phyloP scores from a whole-genome alignment of 2,113 vertebrate genomes.

The Saccopteryx leptura region DNA sequence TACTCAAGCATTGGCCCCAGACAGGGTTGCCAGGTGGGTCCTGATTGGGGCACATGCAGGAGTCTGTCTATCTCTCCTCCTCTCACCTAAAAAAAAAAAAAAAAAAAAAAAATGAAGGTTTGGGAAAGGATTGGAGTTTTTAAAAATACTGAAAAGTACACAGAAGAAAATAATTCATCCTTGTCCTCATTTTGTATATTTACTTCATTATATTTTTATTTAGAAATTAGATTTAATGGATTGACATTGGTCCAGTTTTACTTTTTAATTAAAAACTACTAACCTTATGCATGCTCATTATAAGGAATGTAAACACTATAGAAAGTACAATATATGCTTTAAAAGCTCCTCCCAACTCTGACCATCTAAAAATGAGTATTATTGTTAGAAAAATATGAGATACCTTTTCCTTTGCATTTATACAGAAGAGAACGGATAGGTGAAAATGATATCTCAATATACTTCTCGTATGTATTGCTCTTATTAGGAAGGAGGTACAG shows the following conservation, averaged over 20 bases:
- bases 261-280: slow-evolving; percentile 22
- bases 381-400: slow-evolving; percentile 32
- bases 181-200: not conserved
- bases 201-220: not conserved
- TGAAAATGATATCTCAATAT: not conserved
- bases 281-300: not conserved
- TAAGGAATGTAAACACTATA: not conserved
- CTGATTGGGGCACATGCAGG: too few relatives aligned
- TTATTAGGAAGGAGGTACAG: not conserved
- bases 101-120: not conserved
- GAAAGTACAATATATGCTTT: not conserved
- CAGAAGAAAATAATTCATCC: slow-evolving; percentile 5
- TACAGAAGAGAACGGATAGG: not conserved
- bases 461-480: slow-evolving; percentile 16
- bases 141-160: slow-evolving; percentile 12
- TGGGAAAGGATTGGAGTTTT: not conserved
- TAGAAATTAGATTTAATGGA: too few relatives aligned
- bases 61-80: too few relatives aligned
- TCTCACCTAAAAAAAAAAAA: not conserved
- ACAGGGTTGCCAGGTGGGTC: too few relatives aligned
- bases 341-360: not conserved
- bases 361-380: not conserved
- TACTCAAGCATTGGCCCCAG: too few relatives aligned
- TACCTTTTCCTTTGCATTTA: slow-evolving; percentile 10
- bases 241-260: not conserved